Base-by-base conservation (phyloP, 2,888 invertebrate genomes). In the Harmothoe impar region DNA sequence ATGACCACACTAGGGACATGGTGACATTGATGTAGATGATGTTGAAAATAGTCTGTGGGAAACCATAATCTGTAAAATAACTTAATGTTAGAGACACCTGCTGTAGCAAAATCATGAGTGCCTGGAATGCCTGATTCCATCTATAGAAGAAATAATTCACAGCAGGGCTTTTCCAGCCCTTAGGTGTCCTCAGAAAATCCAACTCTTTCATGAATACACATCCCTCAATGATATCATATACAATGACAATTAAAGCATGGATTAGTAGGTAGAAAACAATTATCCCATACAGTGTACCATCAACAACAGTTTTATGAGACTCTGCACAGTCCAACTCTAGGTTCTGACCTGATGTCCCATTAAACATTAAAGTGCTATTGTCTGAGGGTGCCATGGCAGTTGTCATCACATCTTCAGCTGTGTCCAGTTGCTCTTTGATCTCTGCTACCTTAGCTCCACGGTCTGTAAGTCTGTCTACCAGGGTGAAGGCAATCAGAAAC, bases 131-230 rank as follows among this genome's bases (percentile, higher is more conserved):
- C 29, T 86, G 86, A 33, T 12, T 54, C 29, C 17, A 52, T 29
- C 86, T 52, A 29, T 86, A 86, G 25, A 86, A 86, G 0, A 52
- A 12, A 86, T 86, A 86, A 56, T 54, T 52, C 0, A 54, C 56
- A 7, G 33, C 54, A 15, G 33, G 29, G 25, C 0, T 25, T 29
- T 86, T 86, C 15, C 31, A 54, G 29, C 86, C 86, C 15, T 31
- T 52, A n/a, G 86, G 86, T 15, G 54, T 86, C 29, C 25, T 52
- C 12, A 52, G 0, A 25, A 23, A 3, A 5, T 0, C 0, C 29
- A 12, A 1, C 1, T 54, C 10, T 0, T 52, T 52, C 52, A 86
- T 54, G n/a, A 54, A 29, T 5, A 31, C 12, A 1, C 0, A 17
- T 15, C 29, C 23, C 7, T 86, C 86, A 10, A 31, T 29, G 0